Evolutionary conservation across 2,113 vertebrate genomes (phyloP).

Genomic region (Dromaius novaehollandiae): DNA sequence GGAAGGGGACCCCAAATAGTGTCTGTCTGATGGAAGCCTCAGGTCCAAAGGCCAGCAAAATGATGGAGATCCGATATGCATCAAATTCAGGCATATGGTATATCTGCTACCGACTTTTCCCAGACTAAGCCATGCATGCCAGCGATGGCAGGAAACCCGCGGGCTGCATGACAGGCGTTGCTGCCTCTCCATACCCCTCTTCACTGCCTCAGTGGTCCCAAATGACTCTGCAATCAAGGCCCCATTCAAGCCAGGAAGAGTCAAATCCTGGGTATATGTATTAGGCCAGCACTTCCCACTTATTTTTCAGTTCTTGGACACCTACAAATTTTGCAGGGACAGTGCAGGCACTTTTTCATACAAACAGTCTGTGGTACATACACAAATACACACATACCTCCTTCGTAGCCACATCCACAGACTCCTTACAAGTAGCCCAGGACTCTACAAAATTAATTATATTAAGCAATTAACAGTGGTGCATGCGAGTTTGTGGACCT

Average conservation of each 20-base stretch:
- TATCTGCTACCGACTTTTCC: background rate
- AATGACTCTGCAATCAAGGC: background rate
- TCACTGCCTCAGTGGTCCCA: background rate
- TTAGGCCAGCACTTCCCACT: conserved; percentile 4
- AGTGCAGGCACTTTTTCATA: background rate
- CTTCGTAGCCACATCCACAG: background rate
- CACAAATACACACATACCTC: background rate
- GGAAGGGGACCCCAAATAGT: background rate
- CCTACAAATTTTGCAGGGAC: conserved; percentile 32
- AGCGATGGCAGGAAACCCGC: background rate
- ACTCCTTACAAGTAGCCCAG: background rate
- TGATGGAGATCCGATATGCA: background rate
- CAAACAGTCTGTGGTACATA: background rate
- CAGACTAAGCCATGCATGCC: background rate
- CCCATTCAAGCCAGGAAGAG: conserved; percentile 16
- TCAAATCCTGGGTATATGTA: background rate
- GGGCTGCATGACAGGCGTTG: background rate
- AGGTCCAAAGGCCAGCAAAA: background rate
- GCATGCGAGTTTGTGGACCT: background rate
- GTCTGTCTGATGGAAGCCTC: background rate
- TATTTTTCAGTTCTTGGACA: conserved; percentile 31
- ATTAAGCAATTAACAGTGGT: background rate
- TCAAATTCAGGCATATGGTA: background rate
- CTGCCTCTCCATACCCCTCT: background rate
- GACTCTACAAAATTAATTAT: background rate